phyloP scores from a whole-genome alignment of 2,113 vertebrate species.

The Xerus inauris region DNA sequence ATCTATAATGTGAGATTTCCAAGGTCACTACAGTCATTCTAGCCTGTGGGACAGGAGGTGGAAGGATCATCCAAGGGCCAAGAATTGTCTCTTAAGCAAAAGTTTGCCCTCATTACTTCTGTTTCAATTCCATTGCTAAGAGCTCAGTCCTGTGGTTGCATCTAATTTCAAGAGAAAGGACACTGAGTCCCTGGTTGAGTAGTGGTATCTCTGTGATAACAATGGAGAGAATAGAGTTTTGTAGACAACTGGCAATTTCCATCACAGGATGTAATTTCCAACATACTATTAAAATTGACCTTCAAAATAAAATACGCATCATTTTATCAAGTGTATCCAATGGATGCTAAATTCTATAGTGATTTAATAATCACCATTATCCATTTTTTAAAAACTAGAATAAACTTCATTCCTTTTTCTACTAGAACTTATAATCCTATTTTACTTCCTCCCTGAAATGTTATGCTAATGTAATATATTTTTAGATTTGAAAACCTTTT shows the following conservation, averaged over 20 bases:
- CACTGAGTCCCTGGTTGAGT: background rate
- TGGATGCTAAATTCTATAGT: conserved; percentile 20
- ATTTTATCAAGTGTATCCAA: conserved; percentile 22
- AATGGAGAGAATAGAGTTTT: conserved; percentile 36
- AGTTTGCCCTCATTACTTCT: background rate
- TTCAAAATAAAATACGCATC: conserved; percentile 35
- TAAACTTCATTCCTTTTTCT: conserved; percentile 7
- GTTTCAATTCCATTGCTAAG: background rate
- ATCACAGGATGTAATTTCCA: conserved; percentile 20
- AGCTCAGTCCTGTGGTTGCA: background rate
- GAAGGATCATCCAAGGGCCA: background rate
- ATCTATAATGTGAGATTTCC: conserved; percentile 19
- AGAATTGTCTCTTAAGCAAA: background rate
- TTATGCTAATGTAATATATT: conserved; percentile 23
- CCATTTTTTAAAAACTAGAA: background rate
- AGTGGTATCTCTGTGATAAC: background rate
- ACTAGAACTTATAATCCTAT: conserved; percentile 8
- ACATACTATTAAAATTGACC: conserved; percentile 29
- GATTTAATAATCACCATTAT: conserved; percentile 19
- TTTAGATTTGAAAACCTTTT: conserved; percentile 34
- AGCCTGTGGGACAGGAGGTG: background rate
- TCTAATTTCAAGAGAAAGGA: conserved; percentile 5
- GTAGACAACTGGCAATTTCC: conserved; percentile 18
- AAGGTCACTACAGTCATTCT: background rate
- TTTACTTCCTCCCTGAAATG: background rate